phyloP scores from a whole-genome alignment of 2,113 vertebrate genomes.

The Lates calcarifer region DNA sequence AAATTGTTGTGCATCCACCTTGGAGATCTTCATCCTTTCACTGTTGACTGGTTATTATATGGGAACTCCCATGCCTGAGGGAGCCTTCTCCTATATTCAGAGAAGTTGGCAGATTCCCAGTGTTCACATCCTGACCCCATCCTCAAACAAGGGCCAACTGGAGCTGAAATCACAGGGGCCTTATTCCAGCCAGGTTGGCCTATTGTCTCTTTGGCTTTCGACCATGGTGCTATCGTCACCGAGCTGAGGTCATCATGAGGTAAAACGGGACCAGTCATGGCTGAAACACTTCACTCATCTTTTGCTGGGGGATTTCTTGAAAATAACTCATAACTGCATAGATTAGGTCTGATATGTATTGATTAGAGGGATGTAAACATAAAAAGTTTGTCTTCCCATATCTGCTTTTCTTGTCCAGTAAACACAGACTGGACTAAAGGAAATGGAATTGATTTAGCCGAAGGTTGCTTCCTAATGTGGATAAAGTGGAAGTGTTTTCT shows the following conservation, averaged over 20 bases:
- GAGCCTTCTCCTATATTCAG: constrained; percentile 19
- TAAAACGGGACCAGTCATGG: neutral
- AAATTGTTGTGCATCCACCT: constrained; percentile 6
- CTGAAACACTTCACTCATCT: neutral
- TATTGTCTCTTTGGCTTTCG: constrained; percentile 37
- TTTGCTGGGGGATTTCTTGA: neutral
- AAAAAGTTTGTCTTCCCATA: neutral
- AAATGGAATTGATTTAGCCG: neutral
- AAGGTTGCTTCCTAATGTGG: neutral
- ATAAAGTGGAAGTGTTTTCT: neutral
- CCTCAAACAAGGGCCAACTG: constrained; percentile 55
- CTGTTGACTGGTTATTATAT: constrained; percentile 21
- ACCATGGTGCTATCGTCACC: constrained; percentile 22
- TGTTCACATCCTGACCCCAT: constrained; percentile 42
- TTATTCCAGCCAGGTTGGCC: constrained; percentile 45
- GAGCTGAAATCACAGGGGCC: constrained; percentile 56
- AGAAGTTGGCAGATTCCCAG: constrained; percentile 36
- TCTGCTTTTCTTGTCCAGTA: neutral
- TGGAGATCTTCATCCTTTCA: constrained; percentile 18
- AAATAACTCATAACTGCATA: neutral
- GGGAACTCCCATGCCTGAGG: constrained; percentile 36
- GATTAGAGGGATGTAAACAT: neutral
- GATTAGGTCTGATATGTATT: neutral
- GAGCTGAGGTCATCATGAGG: neutral
- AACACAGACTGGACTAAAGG: neutral